Percentiles rank a stretch among this genome's conserved stretches.
phyloP scores from a whole-genome alignment of 2,797 vertebrate species.

The Manis javanica region DNA sequence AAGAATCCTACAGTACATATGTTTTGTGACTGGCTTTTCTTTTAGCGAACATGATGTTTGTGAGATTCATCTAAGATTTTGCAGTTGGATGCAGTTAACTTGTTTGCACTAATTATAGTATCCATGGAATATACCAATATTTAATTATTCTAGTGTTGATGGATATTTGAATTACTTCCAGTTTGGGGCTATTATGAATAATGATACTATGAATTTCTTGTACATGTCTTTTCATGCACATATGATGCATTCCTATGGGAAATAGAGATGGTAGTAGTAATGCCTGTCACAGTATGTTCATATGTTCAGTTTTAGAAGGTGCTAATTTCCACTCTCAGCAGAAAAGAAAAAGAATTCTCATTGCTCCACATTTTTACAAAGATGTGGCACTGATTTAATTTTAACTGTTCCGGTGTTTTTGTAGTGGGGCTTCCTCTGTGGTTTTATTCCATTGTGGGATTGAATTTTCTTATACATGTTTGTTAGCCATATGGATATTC shows the following conservation, averaged over 20 bases:
- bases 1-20: background rate
- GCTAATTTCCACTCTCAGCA: background rate
- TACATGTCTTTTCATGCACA: background rate
- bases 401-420: background rate
- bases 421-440: background rate
- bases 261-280: background rate
- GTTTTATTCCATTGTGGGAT: background rate
- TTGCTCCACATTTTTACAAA: background rate
- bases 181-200: background rate
- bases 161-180: conserved; percentile 50
- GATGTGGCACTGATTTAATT: background rate
- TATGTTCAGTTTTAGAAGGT: background rate
- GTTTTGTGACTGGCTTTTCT: background rate
- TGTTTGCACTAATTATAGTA: conserved; percentile 15
- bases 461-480: background rate
- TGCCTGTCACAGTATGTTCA: background rate
- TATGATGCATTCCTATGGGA: background rate
- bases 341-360: background rate
- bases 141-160: conserved; percentile 41
- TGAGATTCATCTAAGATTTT: background rate
- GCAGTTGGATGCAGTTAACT: background rate
- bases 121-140: background rate
- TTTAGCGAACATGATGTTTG: background rate
- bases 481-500: background rate
- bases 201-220: background rate